Conservation (phyloP, 2,888 invertebrate genomes). For the Rhagium mordax region DNA sequence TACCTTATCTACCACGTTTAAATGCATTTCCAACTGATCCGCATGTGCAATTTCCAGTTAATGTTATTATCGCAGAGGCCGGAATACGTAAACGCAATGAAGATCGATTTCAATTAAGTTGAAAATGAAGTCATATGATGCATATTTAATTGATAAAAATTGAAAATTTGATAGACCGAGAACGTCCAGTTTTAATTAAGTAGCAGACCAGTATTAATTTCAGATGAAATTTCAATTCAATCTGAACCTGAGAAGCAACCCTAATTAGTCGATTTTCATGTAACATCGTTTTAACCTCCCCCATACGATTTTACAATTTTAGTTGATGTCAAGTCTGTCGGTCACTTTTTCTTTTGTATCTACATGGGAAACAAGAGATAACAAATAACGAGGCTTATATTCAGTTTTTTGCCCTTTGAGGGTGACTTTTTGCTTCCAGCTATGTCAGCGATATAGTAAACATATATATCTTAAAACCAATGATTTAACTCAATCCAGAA, state of each 20-base stretch:
- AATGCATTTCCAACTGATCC: not conserved
- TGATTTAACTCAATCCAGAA: conserved; percentile 7
- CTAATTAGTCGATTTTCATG: conserved; percentile 33
- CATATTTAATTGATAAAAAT: conserved; percentile 45
- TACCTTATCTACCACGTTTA: not conserved
- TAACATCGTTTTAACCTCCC: conserved; percentile 9
- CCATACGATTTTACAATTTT: conserved; percentile 4
- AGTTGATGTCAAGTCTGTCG: conserved; percentile 14
- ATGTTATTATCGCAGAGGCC: not conserved
- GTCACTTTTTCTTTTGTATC: conserved; percentile 23
- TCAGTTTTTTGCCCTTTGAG: conserved; percentile 22
- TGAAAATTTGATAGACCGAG: conserved; percentile 42
- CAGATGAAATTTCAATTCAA: conserved; percentile 31
- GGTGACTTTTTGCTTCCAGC: conserved; percentile 12
- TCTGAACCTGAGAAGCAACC: conserved; percentile 26
- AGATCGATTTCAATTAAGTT: conserved; percentile 34
- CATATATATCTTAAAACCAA: conserved; percentile 14
- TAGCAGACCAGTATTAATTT: conserved; percentile 46
- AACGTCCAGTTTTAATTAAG: conserved; percentile 41
- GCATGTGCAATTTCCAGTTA: not conserved
- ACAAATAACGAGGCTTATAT: conserved; percentile 31
- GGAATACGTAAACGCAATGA: not conserved
- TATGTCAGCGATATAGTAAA: conserved; percentile 24
- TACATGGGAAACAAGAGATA: not conserved
- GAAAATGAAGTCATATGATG: conserved; percentile 38